Conservation (phyloP, 2,888 invertebrate species). For the Lissocephala sabroskyi region DNA sequence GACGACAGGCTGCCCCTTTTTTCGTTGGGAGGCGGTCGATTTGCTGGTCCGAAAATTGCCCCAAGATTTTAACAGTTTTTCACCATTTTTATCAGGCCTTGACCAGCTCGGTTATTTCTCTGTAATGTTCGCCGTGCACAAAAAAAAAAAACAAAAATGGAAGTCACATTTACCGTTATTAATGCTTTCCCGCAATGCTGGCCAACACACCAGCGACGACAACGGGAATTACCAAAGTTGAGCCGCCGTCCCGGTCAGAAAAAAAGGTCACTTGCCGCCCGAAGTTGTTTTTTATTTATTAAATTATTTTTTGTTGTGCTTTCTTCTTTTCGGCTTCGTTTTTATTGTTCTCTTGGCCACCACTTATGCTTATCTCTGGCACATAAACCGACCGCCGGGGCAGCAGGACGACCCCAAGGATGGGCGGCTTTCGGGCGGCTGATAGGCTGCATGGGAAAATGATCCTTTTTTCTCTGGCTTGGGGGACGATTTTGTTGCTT, state of each 20-base stretch:
- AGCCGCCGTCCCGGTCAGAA: too few relatives aligned
- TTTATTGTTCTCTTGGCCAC: conserved; percentile 23
- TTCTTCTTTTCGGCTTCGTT: conserved; percentile 1
- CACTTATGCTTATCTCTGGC: conserved; percentile 41
- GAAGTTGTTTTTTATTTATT: conserved; percentile 39
- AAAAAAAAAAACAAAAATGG: too few relatives aligned
- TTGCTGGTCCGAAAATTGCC: conserved; percentile 29
- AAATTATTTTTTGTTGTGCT: conserved; percentile 43
- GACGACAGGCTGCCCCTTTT: background rate
- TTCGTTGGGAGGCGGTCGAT: too few relatives aligned
- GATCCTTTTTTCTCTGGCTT: too few relatives aligned
- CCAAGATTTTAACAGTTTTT: conserved; percentile 30
- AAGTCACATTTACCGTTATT: conserved; percentile 50
- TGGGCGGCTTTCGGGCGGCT: too few relatives aligned
- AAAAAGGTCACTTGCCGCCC: conserved; percentile 44
- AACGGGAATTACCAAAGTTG: too few relatives aligned
- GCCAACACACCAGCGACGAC: too few relatives aligned
- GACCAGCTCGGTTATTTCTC: background rate
- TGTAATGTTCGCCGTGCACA: conserved; percentile 50
- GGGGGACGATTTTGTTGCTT: too few relatives aligned
- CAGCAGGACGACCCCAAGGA: too few relatives aligned
- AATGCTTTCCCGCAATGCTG: conserved; percentile 28
- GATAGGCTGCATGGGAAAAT: too few relatives aligned
- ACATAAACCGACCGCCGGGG: conserved; percentile 32
- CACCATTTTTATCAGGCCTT: conserved; percentile 22